phyloP scores from a whole-genome alignment of 2,113 vertebrate genomes.

The Pygoscelis adeliae region DNA sequence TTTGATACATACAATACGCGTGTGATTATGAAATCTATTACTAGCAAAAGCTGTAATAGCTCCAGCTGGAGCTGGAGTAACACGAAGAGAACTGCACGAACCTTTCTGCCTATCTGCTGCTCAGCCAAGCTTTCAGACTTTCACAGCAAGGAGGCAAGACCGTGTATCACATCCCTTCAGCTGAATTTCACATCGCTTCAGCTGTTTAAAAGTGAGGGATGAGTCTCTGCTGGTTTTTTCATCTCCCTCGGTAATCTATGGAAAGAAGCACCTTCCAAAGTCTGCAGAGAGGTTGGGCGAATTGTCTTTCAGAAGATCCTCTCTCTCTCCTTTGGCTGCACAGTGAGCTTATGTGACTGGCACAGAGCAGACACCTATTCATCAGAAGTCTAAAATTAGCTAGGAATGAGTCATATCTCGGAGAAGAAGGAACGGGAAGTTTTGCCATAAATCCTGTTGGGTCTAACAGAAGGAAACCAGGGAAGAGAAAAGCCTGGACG shows the following conservation, averaged over 20 bases:
- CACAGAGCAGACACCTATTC: neutral
- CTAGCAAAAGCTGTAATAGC: neutral
- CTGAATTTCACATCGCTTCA: neutral
- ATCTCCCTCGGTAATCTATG: neutral
- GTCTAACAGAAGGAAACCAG: neutral
- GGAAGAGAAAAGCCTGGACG: neutral
- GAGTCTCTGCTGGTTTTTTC: neutral
- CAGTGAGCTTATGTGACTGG: neutral
- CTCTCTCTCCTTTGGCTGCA: neutral
- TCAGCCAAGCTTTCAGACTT: neutral
- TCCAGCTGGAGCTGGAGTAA: neutral
- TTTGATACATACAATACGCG: neutral
- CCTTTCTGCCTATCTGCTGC: neutral
- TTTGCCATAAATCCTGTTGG: neutral
- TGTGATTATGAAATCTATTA: neutral
- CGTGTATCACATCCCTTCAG: accelerated
- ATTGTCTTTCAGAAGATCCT: neutral
- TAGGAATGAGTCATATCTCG: neutral
- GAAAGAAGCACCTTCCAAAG: neutral
- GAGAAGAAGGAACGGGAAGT: neutral
- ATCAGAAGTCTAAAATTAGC: neutral
- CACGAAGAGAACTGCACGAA: neutral
- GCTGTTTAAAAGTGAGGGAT: neutral
- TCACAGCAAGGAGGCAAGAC: neutral
- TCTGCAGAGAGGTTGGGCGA: neutral